Conservation (phyloP, 2,888 invertebrate genomes). For the Drosophila formosana region DNA sequence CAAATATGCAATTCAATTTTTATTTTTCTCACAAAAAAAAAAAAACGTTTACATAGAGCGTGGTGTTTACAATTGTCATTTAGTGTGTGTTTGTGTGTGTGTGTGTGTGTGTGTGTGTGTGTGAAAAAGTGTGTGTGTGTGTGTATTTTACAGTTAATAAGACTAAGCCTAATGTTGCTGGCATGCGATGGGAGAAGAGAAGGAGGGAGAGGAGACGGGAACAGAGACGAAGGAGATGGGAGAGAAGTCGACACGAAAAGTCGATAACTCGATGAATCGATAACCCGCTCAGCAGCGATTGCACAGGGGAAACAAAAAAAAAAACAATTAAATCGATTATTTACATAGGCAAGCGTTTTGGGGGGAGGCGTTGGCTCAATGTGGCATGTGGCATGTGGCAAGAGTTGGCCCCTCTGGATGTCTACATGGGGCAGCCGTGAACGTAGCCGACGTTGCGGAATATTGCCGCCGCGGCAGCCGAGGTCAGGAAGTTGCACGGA, state of each 20-base stretch:
- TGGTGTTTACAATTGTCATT: conserved; percentile 40
- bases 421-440: conserved; percentile 89
- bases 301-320: conserved; percentile 68
- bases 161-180: conserved; percentile 63
- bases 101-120: conserved; percentile 5
- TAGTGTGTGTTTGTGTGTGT: conserved; percentile 9
- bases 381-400: conserved; percentile 1
- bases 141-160: conserved; percentile 73
- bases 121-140: conserved; percentile 4
- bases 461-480: conserved; percentile 88
- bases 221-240: background rate
- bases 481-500: conserved; percentile 88
- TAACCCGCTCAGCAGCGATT: background rate
- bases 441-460: conserved; percentile 91
- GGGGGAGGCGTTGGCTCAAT: background rate
- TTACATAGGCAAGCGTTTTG: conserved; percentile 59
- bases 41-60: conserved; percentile 57
- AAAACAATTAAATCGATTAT: conserved; percentile 21
- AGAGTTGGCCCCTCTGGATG: background rate
- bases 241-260: background rate
- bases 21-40: conserved; percentile 56
- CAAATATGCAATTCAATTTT: conserved; percentile 53
- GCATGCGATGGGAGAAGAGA: conserved; percentile 1
- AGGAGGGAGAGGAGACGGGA: background rate
- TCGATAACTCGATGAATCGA: conserved; percentile 1